These are phyloP conservation scores for Andrena trimmerana DNA, from an alignment of 2,888 invertebrate genomes.

Conservation along the genomic window DNA sequence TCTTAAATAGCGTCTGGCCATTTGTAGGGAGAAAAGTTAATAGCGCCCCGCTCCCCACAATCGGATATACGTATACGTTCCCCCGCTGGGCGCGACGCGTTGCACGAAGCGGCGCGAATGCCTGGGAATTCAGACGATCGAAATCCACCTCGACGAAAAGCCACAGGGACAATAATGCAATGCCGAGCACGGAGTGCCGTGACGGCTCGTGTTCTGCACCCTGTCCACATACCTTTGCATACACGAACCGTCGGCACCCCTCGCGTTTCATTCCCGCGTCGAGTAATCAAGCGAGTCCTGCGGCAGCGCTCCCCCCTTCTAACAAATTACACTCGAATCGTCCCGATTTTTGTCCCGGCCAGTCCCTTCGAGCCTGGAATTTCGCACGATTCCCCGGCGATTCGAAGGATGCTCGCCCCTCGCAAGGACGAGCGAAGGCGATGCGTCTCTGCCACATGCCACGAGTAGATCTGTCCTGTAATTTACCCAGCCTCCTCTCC, in stretches of 20 bases:
- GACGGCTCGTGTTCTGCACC: conserved; percentile 31
- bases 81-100: not conserved
- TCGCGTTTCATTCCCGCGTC: conserved; percentile 38
- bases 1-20: conserved; percentile 42
- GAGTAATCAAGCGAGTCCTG: conserved; percentile 32
- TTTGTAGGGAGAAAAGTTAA: conserved; percentile 22
- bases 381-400: conserved; percentile 48
- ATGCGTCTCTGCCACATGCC: conserved; percentile 73
- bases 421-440: conserved; percentile 48
- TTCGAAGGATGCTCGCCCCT: conserved; percentile 21
- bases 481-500: conserved; percentile 20
- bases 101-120: not conserved
- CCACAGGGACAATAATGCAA: conserved; percentile 24
- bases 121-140: conserved; percentile 15
- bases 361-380: conserved; percentile 44
- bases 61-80: conserved; percentile 14
- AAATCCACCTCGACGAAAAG: conserved; percentile 30
- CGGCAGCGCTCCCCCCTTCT: conserved; percentile 12
- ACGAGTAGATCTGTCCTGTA: conserved; percentile 65
- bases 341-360: conserved; percentile 30
- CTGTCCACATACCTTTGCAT: conserved; percentile 40
- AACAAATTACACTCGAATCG: conserved; percentile 51
- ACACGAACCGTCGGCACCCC: conserved; percentile 29
- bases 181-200: not conserved
- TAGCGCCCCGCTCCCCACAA: conserved; percentile 12